A percentile compares a stretch with the other conserved stretches of the same genome.
Conservation (phyloP, 1,140 invertebrate species). For the Bathynomus jamesi region DNA sequence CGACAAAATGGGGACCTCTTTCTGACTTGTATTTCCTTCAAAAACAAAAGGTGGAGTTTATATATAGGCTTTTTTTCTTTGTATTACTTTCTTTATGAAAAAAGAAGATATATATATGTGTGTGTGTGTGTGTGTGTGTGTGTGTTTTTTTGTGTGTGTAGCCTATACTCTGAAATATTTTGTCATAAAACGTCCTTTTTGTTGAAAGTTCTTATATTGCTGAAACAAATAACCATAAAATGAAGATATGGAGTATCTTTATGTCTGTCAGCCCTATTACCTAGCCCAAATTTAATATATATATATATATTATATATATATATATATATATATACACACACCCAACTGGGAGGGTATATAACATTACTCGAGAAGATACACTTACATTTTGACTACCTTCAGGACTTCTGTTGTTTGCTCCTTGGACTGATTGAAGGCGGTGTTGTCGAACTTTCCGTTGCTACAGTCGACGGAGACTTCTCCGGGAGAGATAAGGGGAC, state of each 20-base stretch:
- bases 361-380: not conserved
- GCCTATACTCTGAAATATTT: not conserved
- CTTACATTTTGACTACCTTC: not conserved
- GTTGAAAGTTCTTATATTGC: not conserved
- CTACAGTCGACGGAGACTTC: not conserved
- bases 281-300: too few relatives aligned
- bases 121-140: not conserved
- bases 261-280: not conserved
- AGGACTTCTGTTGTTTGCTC: not conserved
- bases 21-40: too few relatives aligned
- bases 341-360: not conserved
- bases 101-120: not conserved
- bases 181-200: not conserved
- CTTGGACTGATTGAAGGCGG: not conserved
- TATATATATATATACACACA: not conserved
- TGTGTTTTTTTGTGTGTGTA: too few relatives aligned
- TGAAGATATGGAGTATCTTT: not conserved
- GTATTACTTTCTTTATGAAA: not conserved
- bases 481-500: not conserved
- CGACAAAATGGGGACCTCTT: too few relatives aligned
- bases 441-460: not conserved
- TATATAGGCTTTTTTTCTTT: not conserved
- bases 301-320: slow-evolving; percentile 2
- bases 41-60: too few relatives aligned
- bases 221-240: not conserved